phyloP scores from a whole-genome alignment of 2,113 vertebrate species.

The Rhadina sibilatrix region DNA sequence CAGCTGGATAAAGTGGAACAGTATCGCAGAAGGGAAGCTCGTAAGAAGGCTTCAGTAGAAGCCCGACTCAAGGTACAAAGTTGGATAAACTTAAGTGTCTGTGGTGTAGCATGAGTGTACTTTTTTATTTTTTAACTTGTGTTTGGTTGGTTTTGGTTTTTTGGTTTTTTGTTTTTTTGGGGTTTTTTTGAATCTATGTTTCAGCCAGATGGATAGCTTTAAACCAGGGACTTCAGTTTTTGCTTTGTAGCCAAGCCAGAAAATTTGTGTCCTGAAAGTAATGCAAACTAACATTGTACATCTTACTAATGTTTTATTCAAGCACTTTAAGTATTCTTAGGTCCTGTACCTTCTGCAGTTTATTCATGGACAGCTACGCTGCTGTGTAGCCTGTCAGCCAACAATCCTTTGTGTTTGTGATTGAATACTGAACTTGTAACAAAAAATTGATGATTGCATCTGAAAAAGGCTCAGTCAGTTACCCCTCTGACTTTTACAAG shows the following conservation, averaged over 20 bases:
- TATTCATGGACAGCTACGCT: not conserved
- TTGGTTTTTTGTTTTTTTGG: no score
- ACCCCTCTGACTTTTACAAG: not conserved
- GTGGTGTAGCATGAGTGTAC: not conserved
- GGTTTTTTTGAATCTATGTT: not conserved
- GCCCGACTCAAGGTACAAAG: constrained; percentile 87
- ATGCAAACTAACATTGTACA: not conserved
- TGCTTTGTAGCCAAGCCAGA: not conserved
- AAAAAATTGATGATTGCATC: not conserved
- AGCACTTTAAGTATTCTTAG: not conserved
- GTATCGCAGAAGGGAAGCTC: constrained; percentile 91
- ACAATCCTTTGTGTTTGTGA: not conserved
- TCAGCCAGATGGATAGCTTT: not conserved
- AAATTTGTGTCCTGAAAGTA: not conserved
- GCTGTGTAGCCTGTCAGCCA: not conserved
- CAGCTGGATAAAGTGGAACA: constrained; percentile 98
- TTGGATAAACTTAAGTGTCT: not conserved
- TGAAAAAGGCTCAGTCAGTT: not conserved
- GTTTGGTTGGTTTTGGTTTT: no score
- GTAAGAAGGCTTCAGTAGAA: constrained; percentile 97
- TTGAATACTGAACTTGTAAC: not conserved
- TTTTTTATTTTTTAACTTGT: not conserved
- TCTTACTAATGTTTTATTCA: not conserved
- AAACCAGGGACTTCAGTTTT: not conserved
- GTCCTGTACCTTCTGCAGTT: not conserved